A percentile compares a stretch with the other conserved stretches of the same genome.
Conservation (phyloP, 2,113 vertebrate species). For the Puntigrus tetrazona region DNA sequence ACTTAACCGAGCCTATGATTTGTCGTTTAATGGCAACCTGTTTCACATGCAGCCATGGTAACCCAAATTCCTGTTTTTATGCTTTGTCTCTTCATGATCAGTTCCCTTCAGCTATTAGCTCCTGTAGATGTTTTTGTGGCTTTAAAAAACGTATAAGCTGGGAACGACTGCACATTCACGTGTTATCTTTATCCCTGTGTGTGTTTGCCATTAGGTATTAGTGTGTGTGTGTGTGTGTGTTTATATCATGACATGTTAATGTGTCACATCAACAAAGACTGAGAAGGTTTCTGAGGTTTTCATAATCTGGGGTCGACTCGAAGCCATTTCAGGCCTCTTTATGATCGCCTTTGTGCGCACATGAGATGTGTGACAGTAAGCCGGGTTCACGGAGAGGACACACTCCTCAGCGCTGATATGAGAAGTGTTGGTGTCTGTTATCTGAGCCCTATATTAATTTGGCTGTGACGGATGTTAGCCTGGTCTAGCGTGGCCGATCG, state of each 20-base stretch:
- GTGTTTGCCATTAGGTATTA: not conserved
- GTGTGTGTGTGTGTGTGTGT: not conserved
- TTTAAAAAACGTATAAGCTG: not conserved
- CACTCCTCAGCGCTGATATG: slow-evolving; percentile 70
- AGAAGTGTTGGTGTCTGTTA: slow-evolving; percentile 71
- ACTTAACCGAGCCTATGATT: not conserved
- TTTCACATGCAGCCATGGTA: not conserved
- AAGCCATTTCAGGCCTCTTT: slow-evolving; percentile 44
- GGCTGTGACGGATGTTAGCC: slow-evolving; percentile 69
- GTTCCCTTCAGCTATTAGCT: not conserved
- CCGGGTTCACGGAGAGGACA: slow-evolving; percentile 74
- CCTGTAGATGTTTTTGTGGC: not conserved
- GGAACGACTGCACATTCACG: not conserved
- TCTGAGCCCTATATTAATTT: slow-evolving; percentile 76
- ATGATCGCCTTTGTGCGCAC: slow-evolving; percentile 35
- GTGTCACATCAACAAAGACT: slow-evolving; percentile 23
- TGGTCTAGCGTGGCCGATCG: slow-evolving; percentile 59
- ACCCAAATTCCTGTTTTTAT: not conserved
- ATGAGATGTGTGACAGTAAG: slow-evolving; percentile 56
- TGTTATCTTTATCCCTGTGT: not conserved
- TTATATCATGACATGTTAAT: slow-evolving; percentile 28
- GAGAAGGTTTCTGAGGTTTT: slow-evolving; percentile 23
- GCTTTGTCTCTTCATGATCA: not conserved
- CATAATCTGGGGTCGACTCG: slow-evolving; percentile 29
- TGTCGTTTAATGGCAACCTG: not conserved